Conservation (phyloP, 1,140 invertebrate genomes). For the Lepidostoma basale region DNA sequence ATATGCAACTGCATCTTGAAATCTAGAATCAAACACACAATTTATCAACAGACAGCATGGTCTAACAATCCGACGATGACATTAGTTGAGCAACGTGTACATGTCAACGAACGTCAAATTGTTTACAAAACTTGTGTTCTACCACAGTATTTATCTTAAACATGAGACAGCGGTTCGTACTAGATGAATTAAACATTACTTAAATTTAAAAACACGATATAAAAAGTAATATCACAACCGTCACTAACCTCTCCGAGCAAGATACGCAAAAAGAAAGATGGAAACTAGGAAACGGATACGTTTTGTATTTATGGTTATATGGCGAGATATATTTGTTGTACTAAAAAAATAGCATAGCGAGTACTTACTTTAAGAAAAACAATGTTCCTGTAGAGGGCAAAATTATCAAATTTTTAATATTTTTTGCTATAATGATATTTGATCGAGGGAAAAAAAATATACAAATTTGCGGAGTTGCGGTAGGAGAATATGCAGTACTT, state of each 20-base stretch:
- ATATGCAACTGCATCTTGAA: constrained; percentile 60
- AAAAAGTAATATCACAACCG: not conserved
- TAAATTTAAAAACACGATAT: not conserved
- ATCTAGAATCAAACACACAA: constrained; percentile 28
- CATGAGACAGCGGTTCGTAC: too few relatives aligned
- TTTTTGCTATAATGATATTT: too few relatives aligned
- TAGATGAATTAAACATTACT: too few relatives aligned
- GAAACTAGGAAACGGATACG: constrained; percentile 31
- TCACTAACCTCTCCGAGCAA: constrained; percentile 31
- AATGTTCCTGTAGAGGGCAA: too few relatives aligned
- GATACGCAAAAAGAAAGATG: constrained; percentile 40
- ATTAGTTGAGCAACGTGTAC: constrained; percentile 17
- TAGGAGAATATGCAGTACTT: too few relatives aligned
- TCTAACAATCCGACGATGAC: not conserved
- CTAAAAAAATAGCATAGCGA: too few relatives aligned
- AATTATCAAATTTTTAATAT: too few relatives aligned
- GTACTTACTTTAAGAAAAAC: too few relatives aligned
- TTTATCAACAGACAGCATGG: constrained; percentile 32
- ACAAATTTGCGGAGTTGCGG: too few relatives aligned
- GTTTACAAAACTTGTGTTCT: not conserved
- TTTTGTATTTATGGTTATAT: not conserved
- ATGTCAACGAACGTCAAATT: not conserved
- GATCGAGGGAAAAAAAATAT: too few relatives aligned
- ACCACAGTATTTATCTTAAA: too few relatives aligned
- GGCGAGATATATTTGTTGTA: not conserved